These are phyloP conservation scores for Chondrosia reniformis DNA, from an alignment of 37 sponge, comb jelly and placozoan species.

Conservation along the genomic window DNA sequence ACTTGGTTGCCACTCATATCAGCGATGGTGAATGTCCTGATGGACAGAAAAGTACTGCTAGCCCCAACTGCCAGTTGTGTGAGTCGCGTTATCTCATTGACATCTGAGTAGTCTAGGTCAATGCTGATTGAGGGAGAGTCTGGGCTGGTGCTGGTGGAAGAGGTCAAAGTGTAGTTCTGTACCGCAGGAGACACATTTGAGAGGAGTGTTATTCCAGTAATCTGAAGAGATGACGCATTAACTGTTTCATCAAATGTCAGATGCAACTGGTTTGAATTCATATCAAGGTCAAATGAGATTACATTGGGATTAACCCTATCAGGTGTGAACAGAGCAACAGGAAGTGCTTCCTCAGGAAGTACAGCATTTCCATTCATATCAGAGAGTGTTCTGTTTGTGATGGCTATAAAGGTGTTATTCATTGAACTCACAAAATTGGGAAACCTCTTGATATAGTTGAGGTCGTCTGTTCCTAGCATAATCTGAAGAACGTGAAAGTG, in stretches of 20 bases:
- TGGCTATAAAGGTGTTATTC: slow-evolving; percentile 52
- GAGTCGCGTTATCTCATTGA: slow-evolving; percentile 65
- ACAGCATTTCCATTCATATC: slow-evolving; percentile 85
- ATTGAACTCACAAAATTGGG: slow-evolving; percentile 28
- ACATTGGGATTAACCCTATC: slow-evolving; percentile 56
- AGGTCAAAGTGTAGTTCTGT: slow-evolving; percentile 43
- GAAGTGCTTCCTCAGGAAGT: slow-evolving; percentile 19
- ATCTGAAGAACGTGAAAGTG: slow-evolving; percentile 56
- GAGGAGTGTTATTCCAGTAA: slow-evolving; percentile 49
- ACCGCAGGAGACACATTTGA: slow-evolving; percentile 32
- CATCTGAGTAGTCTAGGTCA: slow-evolving; percentile 61
- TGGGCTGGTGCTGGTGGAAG: slow-evolving; percentile 28
- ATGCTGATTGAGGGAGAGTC: slow-evolving; percentile 53
- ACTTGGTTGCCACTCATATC: slow-evolving; percentile 82
- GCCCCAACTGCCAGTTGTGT: slow-evolving; percentile 53
- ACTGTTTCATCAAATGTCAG: slow-evolving; percentile 87
- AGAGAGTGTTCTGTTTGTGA: slow-evolving; percentile 26
- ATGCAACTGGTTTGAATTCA: slow-evolving; percentile 41
- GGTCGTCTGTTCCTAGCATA: slow-evolving; percentile 43
- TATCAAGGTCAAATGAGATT: slow-evolving; percentile 50
- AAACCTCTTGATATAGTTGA: slow-evolving; percentile 70
- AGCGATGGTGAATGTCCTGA: slow-evolving; percentile 27
- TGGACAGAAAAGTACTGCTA: slow-evolving; percentile 48
- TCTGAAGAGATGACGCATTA: slow-evolving; percentile 55
- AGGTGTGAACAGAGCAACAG: slow-evolving; percentile 29